Percentiles rank a stretch among this genome's conserved stretches.
Conservation (phyloP, 2,113 vertebrate species). For the Leucosticte australis region DNA sequence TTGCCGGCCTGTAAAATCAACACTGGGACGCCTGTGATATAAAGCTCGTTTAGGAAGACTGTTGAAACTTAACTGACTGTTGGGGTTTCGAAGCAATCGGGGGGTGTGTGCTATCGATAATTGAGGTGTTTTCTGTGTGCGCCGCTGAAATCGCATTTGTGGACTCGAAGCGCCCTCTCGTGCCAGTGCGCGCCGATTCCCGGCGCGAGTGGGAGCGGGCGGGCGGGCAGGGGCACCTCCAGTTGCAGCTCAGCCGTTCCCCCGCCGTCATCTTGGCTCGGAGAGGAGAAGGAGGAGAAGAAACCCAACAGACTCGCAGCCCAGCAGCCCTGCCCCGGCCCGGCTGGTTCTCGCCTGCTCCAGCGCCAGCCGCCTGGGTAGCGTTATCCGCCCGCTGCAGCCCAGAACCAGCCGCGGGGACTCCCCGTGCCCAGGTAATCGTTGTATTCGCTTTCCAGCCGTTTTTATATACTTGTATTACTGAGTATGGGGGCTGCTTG, state of each 20-base stretch:
- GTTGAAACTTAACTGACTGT: neutral
- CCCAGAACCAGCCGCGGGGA: neutral
- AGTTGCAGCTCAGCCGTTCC: neutral
- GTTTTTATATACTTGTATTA: neutral
- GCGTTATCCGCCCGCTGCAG: neutral
- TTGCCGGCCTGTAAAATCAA: neutral
- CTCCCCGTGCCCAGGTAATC: neutral
- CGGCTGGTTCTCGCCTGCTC: neutral
- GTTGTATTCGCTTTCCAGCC: neutral
- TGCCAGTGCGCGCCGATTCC: neutral
- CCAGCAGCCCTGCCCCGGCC: neutral
- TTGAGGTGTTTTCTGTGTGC: neutral
- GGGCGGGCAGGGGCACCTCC: neutral
- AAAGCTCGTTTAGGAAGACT: neutral
- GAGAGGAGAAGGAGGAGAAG: neutral
- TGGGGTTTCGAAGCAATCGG: neutral
- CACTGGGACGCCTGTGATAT: neutral
- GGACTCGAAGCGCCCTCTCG: neutral
- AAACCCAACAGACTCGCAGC: neutral
- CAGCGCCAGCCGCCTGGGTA: neutral
- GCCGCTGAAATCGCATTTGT: neutral
- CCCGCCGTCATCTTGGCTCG: too few relatives aligned
- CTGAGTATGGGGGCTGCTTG: neutral
- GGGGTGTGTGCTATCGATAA: neutral
- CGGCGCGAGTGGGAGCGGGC: neutral